Evolutionary conservation across 2,888 invertebrate species (phyloP), one percentile per base, ranked within the genome.

Genomic region (Scaptomyza parva): DNA sequence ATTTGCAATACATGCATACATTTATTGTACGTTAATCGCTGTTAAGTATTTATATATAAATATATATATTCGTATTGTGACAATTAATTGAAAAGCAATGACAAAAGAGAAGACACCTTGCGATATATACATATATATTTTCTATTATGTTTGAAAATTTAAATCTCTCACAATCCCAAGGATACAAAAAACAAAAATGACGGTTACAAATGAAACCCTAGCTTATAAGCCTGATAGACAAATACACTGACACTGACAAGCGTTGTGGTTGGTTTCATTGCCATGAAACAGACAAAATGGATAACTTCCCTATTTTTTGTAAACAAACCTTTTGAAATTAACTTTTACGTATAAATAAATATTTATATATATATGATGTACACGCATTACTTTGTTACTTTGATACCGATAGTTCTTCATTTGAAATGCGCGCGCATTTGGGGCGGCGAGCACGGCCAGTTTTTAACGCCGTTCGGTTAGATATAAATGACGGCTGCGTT

Each of bases 1-100:
- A 54, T 70, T 75, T 82, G 79, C 72, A 79, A 69, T 80, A 76
- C 39, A 69, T 47, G 30, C 26, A 47, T 65, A 48, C 35, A 48
- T 67, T 67, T 69, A 66, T 86, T 77, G 75, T 80, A 55, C 57
- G 85, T 81, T 81, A 81, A 81, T 85, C 78, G 66, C 67, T 82
- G 85, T 82, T 82, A 59, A 72, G 68, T 79, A 82, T 64, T 82
- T 78, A 70, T 53, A 35, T 24, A 24, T 28, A 24, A 1, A 11
- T 28, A 28, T 12, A 30, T 30, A 73, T 81, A 82, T 85, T 81
- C 63, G 65, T 66, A 82, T 78, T 82, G 82, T 82, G 86, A 85
- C 76, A 85, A 86, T 86, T 84, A 81, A 70, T 59, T 61, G 50
- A 85, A 33, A 82, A 82, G 82, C 87, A 82, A 82, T 82, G 14